A percentile compares a stretch with the other conserved stretches of the same genome.
Evolutionary conservation across 2,888 invertebrate genomes (phyloP).

Genomic region (Actias luna): DNA sequence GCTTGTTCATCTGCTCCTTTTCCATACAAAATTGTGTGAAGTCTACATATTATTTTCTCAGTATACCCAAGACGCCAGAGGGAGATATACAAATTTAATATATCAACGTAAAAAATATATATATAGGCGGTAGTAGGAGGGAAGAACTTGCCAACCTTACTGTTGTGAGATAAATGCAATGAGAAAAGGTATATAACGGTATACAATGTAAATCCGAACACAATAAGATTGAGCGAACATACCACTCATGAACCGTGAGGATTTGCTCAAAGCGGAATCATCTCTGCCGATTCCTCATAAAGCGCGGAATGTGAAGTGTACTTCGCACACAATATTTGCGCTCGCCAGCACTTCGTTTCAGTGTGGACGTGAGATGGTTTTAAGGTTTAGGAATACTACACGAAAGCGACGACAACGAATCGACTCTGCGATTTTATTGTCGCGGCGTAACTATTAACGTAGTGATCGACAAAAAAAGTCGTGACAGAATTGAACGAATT

Average conservation of each 20-base stretch:
- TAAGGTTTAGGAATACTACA: constrained; percentile 25
- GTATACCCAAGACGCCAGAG: no score
- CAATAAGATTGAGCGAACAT: constrained; percentile 5
- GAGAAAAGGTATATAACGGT: neutral
- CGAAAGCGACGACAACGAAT: constrained; percentile 15
- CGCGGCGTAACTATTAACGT: neutral
- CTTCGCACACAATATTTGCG: constrained; percentile 40
- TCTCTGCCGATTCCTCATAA: constrained; percentile 21
- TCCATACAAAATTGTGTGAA: no score
- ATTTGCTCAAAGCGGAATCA: constrained; percentile 13
- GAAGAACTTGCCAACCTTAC: no score
- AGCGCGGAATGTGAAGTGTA: constrained; percentile 25
- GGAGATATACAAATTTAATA: no score
- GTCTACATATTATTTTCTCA: no score
- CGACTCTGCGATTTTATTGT: neutral
- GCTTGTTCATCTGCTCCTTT: no score
- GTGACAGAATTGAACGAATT: no score
- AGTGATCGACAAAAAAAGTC: no score
- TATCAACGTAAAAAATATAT: no score
- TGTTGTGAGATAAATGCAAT: no score
- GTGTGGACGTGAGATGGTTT: constrained; percentile 40
- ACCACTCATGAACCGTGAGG: constrained; percentile 12
- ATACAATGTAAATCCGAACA: neutral
- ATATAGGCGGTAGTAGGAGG: no score
- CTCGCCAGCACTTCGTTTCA: constrained; percentile 32